Base-by-base conservation (phyloP, 2,797 vertebrate species). In the Leuciscus waleckii region DNA sequence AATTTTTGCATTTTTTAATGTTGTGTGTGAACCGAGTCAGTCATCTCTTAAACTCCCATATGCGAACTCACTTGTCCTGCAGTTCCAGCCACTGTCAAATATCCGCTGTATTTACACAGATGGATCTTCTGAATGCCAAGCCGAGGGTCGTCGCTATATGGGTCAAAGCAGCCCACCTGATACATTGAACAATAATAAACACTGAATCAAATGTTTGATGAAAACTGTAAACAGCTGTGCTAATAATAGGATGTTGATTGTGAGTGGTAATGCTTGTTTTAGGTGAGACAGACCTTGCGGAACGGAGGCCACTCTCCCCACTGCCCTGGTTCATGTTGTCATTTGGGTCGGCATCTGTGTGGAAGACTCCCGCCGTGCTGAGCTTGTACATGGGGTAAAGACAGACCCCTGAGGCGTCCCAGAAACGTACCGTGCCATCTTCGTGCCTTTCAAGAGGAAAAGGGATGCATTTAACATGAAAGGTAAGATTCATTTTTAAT, bases 41-140 rank as follows among this genome's bases (percentile, higher is more conserved):
- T 74, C 26, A n/a, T 49, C n/a, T 37, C n/a, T 63, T 32, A n/a
- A 49, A 19, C 2, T 19, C 37, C 63, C 29, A 2, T 1, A 69
- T 8, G 21, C 61, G 1, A 76, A 74, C 90, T 49, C 94, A 98
- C 98, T 97, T 99, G 98, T 92, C 98, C 98, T n/a, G 98, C 98
- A 0, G 98, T 99, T 87, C 98, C 98, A 3, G 98, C 98, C 71
- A 99, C 96, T 39, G 97, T 96, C 92, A 99, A 93, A 91, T 98
- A 98, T 74, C 98, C 97, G 0, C 98, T 99, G 93, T 99, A 99
- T 95, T 99, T 99, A 93, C 98, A 99, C 70, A 99, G 93, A 92
- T 97, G 98, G 90, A 99, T 99, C 95, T 99, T 99, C 95, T 99
- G 98, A 87, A 99, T 95, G 54, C 98, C 98, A 35, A 99, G 97